Evolutionary conservation across 2,797 vertebrate genomes (phyloP), one percentile per base, ranked within the genome.

Genomic region (Siniperca scherzeri): DNA sequence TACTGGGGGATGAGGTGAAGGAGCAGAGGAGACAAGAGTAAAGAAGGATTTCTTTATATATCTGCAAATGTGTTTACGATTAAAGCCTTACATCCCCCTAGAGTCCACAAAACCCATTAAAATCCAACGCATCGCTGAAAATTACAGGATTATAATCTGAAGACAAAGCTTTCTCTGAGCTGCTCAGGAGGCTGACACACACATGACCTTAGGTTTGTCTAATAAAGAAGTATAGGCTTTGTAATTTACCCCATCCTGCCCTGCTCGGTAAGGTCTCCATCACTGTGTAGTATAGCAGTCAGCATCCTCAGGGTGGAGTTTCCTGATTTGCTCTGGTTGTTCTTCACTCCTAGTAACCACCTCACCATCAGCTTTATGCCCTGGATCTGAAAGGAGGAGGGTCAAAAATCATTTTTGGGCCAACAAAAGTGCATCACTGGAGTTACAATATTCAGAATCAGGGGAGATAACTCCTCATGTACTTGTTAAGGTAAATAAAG

Each of bases 321-420:
- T 70, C 98, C 98, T 0, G 98, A 99, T 94, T 99, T 99, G 93
- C 98, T 99, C 94, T 98, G 98, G 89, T 98, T 99, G 92, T 98
- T 99, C 93, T 98, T 99, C 95, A 99, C 98, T 78, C 99, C 99
- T n/a, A 99, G 90, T 72, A 99, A 89, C 98, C 98, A 99, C 70
- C 98, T 96, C 85, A 99, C 99, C 98, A 99, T 99, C 96, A 99
- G 97, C 94, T 99, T 99, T 86, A 99, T 98, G 71, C 98, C 99
- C 87, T 99, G 98, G 83, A 99, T 99, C 99, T 98, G 72, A 80
- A 78, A 0, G 2, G 21, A 77, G 9, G 40, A 56, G 25, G 36
- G 16, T 59, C 4, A 67, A 1, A 73, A 27, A 14, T 27, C 1
- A 44, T 19, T n/a, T 25, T 25, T 3, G 5, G 36, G n/a, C n/a